Conservation (phyloP, 2,113 vertebrate species). For the Mesocricetus auratus region DNA sequence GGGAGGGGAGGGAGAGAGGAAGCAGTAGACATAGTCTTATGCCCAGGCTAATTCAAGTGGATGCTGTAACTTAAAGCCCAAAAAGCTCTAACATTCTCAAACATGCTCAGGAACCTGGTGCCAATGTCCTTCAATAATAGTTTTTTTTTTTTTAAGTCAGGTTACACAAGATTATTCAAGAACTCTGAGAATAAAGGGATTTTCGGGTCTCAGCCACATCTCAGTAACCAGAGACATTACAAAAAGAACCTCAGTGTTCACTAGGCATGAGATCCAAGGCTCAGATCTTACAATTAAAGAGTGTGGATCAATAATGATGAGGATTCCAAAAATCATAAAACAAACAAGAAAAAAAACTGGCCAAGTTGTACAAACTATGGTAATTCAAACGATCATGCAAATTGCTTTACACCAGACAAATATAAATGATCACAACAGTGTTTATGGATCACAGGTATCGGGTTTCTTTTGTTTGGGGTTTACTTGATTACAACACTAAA, state of each 20-base stretch:
- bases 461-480: conserved; percentile 15
- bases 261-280: conserved; percentile 2
- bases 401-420: conserved; percentile 36
- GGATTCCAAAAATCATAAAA: not conserved
- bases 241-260: conserved; percentile 10
- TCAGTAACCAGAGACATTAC: not conserved
- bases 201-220: not conserved
- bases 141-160: not conserved
- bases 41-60: conserved; percentile 17
- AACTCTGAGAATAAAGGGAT: conserved; percentile 28
- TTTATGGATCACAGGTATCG: not conserved
- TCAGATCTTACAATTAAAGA: conserved; percentile 4
- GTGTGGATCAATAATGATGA: not conserved
- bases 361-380: conserved; percentile 14
- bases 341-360: not conserved
- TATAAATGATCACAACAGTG: not conserved
- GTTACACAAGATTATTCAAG: conserved; percentile 39
- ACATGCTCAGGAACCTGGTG: conserved; percentile 1
- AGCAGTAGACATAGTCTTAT: not conserved
- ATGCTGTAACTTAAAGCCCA: not conserved
- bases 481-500: conserved; percentile 35
- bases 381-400: conserved; percentile 54
- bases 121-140: conserved; percentile 29
- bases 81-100: not conserved
- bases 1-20: not conserved